Evolutionary conservation across 2,797 vertebrate genomes (phyloP).

Genomic region (Microctenopoma stevenorrisi): DNA sequence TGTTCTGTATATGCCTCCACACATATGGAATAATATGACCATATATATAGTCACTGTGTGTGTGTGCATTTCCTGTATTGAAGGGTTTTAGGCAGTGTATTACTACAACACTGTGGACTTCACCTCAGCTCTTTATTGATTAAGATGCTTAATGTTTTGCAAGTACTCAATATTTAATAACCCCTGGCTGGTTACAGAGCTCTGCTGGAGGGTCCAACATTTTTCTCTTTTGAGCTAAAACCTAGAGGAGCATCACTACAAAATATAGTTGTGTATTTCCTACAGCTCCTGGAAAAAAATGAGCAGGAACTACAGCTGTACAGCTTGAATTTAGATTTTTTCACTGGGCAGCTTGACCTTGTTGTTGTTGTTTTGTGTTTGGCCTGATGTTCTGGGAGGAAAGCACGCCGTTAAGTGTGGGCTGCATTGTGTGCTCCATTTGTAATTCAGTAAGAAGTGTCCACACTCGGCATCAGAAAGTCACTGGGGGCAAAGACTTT

Average conservation of each 20-base stretch:
- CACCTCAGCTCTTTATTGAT: constrained; percentile 51
- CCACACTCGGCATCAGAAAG: constrained; percentile 24
- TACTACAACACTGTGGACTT: constrained; percentile 9
- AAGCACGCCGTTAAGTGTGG: constrained; percentile 39
- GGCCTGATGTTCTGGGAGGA: constrained; percentile 47
- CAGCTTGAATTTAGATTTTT: constrained; percentile 38
- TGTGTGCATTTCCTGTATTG: background rate
- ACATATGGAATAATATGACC: constrained; percentile 25
- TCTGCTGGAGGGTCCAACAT: constrained; percentile 16
- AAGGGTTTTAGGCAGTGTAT: background rate
- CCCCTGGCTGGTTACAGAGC: constrained; percentile 14
- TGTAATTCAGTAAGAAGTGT: constrained; percentile 35
- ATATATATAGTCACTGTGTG: constrained; percentile 5
- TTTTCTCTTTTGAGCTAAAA: constrained; percentile 37
- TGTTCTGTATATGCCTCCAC: background rate
- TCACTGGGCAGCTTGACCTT: constrained; percentile 48
- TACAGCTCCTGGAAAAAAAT: constrained; percentile 31
- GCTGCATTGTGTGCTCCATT: constrained; percentile 23
- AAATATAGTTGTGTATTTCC: constrained; percentile 24
- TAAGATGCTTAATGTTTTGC: constrained; percentile 48
- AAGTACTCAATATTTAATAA: constrained; percentile 64
- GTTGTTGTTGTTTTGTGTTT: constrained; percentile 43
- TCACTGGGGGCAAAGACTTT: constrained; percentile 23
- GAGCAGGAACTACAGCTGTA: constrained; percentile 19
- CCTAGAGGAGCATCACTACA: constrained; percentile 24